These are phyloP conservation scores for Ctenopoma multispine DNA, from an alignment of 2,797 vertebrate species.

Conservation along the genomic window DNA sequence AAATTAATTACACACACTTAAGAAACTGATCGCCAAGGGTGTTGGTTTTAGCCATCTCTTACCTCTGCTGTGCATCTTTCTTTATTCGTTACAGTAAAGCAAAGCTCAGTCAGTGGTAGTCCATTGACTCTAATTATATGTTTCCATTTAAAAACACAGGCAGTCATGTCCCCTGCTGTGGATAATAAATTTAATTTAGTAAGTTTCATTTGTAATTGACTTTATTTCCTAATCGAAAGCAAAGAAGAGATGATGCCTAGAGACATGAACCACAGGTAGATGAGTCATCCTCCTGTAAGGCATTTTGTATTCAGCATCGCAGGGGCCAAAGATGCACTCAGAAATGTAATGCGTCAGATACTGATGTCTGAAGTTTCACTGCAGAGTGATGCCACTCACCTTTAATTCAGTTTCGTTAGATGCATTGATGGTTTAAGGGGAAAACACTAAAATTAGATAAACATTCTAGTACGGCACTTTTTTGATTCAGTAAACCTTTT, in stretches of 20 bases:
- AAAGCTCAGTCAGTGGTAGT: slow-evolving; percentile 30
- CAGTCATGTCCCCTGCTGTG: slow-evolving; percentile 41
- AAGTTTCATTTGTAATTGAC: slow-evolving; percentile 46
- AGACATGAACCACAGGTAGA: slow-evolving; percentile 48
- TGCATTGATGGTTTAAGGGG: not conserved
- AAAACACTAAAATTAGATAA: too few relatives aligned
- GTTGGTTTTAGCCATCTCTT: slow-evolving; percentile 18
- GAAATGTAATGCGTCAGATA: slow-evolving; percentile 28
- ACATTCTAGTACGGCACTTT: too few relatives aligned
- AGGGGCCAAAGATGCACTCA: slow-evolving; percentile 21
- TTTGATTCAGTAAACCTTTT: too few relatives aligned
- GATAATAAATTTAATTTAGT: slow-evolving; percentile 41
- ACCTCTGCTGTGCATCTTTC: slow-evolving; percentile 41
- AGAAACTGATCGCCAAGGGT: slow-evolving; percentile 4
- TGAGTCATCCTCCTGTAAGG: slow-evolving; percentile 46
- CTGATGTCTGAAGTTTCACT: slow-evolving; percentile 20
- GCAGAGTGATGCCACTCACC: not conserved
- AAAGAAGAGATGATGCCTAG: slow-evolving; percentile 24
- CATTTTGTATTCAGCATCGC: slow-evolving; percentile 39
- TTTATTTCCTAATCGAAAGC: slow-evolving; percentile 52
- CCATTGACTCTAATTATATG: slow-evolving; percentile 48
- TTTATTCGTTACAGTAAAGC: slow-evolving; percentile 41
- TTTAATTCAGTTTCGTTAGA: not conserved
- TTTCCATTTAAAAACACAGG: slow-evolving; percentile 41
- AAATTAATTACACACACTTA: slow-evolving; percentile 35